A percentile compares a stretch with the other conserved stretches of the same genome.
Evolutionary conservation across 2,888 invertebrate genomes (phyloP).

Genomic region (Chymomyza amoena): DNA sequence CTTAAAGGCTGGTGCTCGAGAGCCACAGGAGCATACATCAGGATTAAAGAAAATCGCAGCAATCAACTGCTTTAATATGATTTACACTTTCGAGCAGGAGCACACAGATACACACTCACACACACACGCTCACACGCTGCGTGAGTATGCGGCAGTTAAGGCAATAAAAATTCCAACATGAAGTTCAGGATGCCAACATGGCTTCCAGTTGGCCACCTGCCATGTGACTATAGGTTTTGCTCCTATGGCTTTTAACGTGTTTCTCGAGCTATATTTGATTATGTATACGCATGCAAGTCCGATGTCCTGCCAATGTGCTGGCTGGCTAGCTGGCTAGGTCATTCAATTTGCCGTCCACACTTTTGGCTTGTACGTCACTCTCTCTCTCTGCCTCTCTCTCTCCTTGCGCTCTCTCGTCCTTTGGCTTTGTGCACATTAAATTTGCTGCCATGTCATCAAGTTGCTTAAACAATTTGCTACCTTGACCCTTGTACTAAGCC

Average conservation of each 20-base stretch:
- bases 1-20: neutral
- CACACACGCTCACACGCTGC: neutral
- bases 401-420: neutral
- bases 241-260: neutral
- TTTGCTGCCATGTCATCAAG: neutral
- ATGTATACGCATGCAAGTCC: neutral
- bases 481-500: neutral
- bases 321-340: neutral
- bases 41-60: neutral
- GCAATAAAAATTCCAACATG: constrained; percentile 47
- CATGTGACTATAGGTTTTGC: neutral
- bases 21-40: neutral
- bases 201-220: neutral
- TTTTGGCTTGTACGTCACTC: neutral
- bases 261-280: neutral
- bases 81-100: constrained; percentile 21
- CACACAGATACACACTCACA: constrained; percentile 17
- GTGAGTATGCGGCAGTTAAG: constrained; percentile 18
- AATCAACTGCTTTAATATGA: constrained; percentile 40
- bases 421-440: constrained; percentile 6
- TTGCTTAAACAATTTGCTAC: constrained; percentile 4
- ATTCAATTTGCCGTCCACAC: neutral
- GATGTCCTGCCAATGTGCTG: neutral
- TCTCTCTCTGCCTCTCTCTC: neutral
- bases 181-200: neutral